Base-by-base conservation (phyloP, 2,797 vertebrate genomes). In the Distichodus sexfasciatus region DNA sequence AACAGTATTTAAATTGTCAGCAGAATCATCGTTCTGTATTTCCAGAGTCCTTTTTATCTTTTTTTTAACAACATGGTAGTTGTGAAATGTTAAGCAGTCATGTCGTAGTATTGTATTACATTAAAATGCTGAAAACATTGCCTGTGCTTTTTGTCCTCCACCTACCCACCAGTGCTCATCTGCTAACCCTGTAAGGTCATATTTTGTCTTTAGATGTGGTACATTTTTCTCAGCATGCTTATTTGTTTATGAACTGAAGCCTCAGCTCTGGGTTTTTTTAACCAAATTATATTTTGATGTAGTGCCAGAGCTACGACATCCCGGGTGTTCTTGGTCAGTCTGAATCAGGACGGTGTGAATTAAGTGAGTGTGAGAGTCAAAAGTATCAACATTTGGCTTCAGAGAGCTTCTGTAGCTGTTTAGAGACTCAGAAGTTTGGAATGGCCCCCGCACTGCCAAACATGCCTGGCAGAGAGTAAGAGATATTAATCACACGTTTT, bases 61-160 rank as follows among this genome's bases (percentile, higher is more conserved):
- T 61, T 66, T 81, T 65, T 85, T 85, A 83, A 29, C 79, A 86
- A 72, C 33, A 78, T 79, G 78, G 71, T 67, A 62, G 57, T 26
- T 75, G 66, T 74, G 23, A 50, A 40, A 59, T 53, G 54, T 53
- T 67, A 59, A 38, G 51, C 31, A 63, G 66, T n/a, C n/a, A n/a
- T n/a, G n/a, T n/a, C n/a, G n/a, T 65, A 66, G 40, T 55, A 53
- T 55, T 76, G 58, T 59, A 51, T 72, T 59, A 72, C 62, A 72
- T 72, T 72, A 72, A 72, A 72, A 11, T 7, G n/a, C 29, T 9
- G 66, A 60, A 72, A 46, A 51, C 33, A 66, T 65, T 19, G n/a
- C 54, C 40, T 35, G 68, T 43, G 15, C 62, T n/a, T 46, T 24
- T 17, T 44, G 12, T 70, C n/a, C 36, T 53, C 8, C 5, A 29